Evolutionary conservation across 1,140 invertebrate genomes (phyloP).

Genomic region (Lepidostoma basale): DNA sequence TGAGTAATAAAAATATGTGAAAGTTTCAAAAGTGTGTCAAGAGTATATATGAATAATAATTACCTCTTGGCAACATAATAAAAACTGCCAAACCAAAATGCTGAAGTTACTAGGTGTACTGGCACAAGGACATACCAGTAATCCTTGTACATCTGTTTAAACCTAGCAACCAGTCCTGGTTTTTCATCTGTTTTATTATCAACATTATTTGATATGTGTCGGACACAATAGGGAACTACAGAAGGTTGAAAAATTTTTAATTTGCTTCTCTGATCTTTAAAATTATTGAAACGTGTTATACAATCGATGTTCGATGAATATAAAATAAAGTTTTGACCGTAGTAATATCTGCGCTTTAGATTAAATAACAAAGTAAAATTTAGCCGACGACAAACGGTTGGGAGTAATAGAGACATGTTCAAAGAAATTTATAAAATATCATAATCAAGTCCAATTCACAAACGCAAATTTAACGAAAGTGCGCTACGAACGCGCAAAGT

Average conservation of each 20-base stretch:
- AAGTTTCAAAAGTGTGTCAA: conserved; percentile 1
- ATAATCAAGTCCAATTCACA: neutral
- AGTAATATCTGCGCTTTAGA: neutral
- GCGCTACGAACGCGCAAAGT: no score
- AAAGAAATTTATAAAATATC: neutral
- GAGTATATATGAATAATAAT: conserved; percentile 33
- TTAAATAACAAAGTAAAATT: conserved; percentile 2
- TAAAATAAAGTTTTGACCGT: neutral
- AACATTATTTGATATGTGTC: conserved; percentile 14
- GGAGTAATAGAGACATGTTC: conserved; percentile 15
- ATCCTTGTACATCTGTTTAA: conserved; percentile 90
- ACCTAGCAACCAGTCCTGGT: conserved; percentile 75
- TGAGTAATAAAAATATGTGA: no score
- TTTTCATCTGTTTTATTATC: conserved; percentile 23
- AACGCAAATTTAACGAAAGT: neutral
- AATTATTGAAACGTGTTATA: neutral
- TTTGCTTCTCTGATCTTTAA: neutral
- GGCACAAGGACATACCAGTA: conserved; percentile 94
- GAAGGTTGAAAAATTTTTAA: neutral
- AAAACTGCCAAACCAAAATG: conserved; percentile 83
- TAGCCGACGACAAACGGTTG: conserved; percentile 1
- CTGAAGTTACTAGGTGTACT: conserved; percentile 86
- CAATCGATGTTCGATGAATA: neutral
- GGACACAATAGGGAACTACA: neutral
- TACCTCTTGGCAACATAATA: conserved; percentile 89